phyloP scores from a whole-genome alignment of 1,140 invertebrate species.

The Pogonomyrmex barbatus region DNA sequence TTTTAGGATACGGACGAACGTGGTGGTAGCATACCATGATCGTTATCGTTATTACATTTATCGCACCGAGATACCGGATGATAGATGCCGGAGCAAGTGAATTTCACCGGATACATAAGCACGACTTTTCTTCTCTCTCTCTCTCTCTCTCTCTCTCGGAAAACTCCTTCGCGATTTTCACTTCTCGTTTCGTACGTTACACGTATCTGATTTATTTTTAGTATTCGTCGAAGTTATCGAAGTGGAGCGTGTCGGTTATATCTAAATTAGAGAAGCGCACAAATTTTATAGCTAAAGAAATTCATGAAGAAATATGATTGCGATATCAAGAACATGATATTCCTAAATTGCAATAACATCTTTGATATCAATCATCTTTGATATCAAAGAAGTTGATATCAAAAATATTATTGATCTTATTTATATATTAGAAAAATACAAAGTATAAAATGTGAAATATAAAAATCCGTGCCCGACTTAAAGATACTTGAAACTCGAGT shows the following conservation, averaged over 20 bases:
- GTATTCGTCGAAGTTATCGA: neutral
- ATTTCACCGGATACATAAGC: slow-evolving; percentile 46
- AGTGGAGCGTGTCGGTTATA: neutral
- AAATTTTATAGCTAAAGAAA: slow-evolving; percentile 7
- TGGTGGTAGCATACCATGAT: neutral
- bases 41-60: slow-evolving; percentile 43
- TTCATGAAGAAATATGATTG: neutral
- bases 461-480: slow-evolving; percentile 6
- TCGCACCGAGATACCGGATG: neutral
- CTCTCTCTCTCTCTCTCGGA: neutral
- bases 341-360: neutral
- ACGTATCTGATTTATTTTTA: slow-evolving; percentile 31
- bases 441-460: neutral
- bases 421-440: neutral
- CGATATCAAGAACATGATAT: neutral
- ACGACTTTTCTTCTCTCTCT: too few species aligned
- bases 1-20: slow-evolving; percentile 16
- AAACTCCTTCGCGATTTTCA: slow-evolving; percentile 33
- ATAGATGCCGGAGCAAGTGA: slow-evolving; percentile 7
- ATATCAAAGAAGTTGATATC: neutral
- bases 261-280: slow-evolving; percentile 14
- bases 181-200: neutral
- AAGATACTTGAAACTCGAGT: neutral
- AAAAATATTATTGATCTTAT: neutral
- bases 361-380: neutral